A percentile compares a stretch with the other conserved stretches of the same genome.
These are phyloP conservation scores for Lydus trimaculatus DNA, from an alignment of 2,888 invertebrate genomes.

Conservation along the genomic window DNA sequence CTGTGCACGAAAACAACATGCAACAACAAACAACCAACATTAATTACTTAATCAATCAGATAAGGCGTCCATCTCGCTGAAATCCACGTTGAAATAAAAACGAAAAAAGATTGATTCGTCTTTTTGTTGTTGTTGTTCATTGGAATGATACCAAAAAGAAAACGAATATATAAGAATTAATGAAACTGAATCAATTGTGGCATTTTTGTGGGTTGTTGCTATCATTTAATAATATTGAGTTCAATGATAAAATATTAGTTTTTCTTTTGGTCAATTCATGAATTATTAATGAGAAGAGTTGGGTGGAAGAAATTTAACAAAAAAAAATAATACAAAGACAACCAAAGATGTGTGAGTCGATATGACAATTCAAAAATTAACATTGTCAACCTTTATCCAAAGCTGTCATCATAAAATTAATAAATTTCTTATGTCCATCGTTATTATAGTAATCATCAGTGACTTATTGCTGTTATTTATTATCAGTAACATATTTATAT, in stretches of 20 bases:
- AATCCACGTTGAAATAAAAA: neutral
- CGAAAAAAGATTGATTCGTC: neutral
- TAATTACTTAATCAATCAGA: slow-evolving; percentile 60
- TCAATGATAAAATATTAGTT: slow-evolving; percentile 31
- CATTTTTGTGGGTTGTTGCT: neutral
- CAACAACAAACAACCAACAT: slow-evolving; percentile 52
- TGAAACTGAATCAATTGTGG: slow-evolving; percentile 5
- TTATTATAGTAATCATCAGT: neutral
- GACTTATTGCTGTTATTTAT: neutral
- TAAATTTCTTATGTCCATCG: slow-evolving; percentile 32
- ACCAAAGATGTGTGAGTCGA: slow-evolving; percentile 32
- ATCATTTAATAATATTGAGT: slow-evolving; percentile 28
- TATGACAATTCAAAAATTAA: slow-evolving; percentile 55
- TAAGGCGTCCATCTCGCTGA: slow-evolving; percentile 50
- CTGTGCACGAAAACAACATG: slow-evolving; percentile 50
- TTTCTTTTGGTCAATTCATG: slow-evolving; percentile 41
- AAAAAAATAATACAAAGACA: neutral
- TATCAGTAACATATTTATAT: neutral
- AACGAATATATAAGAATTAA: no score
- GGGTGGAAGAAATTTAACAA: neutral
- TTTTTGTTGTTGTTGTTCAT: no score
- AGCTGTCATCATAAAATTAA: slow-evolving; percentile 53
- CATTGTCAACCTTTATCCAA: slow-evolving; percentile 52
- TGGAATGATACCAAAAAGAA: slow-evolving; percentile 24
- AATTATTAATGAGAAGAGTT: slow-evolving; percentile 47